These are phyloP conservation scores for Aphelinus certus DNA, from an alignment of 1,140 invertebrate genomes.

Conservation along the genomic window DNA sequence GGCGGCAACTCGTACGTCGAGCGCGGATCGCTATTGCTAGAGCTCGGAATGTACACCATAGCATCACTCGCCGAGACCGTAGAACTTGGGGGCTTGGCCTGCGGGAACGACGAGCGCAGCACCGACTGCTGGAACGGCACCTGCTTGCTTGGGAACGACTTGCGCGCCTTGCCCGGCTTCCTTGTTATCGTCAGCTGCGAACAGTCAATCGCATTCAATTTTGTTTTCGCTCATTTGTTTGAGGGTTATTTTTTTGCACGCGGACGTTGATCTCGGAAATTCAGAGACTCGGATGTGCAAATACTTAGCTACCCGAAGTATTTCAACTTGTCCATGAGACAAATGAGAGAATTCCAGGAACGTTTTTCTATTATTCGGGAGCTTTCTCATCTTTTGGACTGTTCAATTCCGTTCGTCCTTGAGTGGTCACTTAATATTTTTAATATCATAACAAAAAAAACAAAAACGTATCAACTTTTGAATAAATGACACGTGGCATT, in stretches of 20 bases:
- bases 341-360: too few species aligned
- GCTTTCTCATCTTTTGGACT: too few species aligned
- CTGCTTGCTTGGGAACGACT: constrained; percentile 54
- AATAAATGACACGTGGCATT: too few species aligned
- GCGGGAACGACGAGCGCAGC: constrained; percentile 4
- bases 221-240: not conserved
- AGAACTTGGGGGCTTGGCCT: not conserved
- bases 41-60: constrained; percentile 49
- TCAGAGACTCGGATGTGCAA: too few species aligned
- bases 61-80: constrained; percentile 38
- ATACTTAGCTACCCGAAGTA: too few species aligned
- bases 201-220: not conserved
- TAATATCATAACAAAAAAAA: too few species aligned
- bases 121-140: constrained; percentile 19
- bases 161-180: constrained; percentile 55
- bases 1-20: constrained; percentile 53
- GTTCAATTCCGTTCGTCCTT: too few species aligned
- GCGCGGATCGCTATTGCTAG: constrained; percentile 43
- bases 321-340: too few species aligned
- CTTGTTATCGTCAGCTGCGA: constrained; percentile 31
- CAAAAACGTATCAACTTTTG: too few species aligned
- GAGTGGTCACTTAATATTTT: too few species aligned
- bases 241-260: not conserved
- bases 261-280: not conserved
- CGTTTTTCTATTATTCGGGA: too few species aligned